Evolutionary conservation across 2,888 invertebrate genomes (phyloP).

Genomic region (Trissonchulus sp.): DNA sequence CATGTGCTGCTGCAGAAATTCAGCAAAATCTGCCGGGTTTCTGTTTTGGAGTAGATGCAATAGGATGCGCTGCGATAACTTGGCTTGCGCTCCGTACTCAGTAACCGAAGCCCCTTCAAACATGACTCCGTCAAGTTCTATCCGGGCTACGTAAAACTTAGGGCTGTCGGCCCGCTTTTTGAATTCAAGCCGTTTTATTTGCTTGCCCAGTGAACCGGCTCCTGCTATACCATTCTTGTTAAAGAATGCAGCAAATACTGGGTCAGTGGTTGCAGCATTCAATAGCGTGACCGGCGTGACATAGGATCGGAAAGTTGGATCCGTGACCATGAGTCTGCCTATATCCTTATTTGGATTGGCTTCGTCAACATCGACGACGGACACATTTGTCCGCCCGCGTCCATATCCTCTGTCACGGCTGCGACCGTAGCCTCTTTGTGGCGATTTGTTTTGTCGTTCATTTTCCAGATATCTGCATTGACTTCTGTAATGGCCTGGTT

Average conservation of each 20-base stretch:
- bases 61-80: neutral
- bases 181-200: conserved; percentile 5
- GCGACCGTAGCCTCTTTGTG: too few species aligned
- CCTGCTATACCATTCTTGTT: conserved; percentile 9
- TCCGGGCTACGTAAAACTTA: neutral
- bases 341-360: too few species aligned
- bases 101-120: neutral
- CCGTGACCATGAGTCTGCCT: too few species aligned
- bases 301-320: too few species aligned
- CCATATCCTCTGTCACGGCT: too few species aligned
- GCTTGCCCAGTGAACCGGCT: neutral
- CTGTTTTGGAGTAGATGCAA: neutral
- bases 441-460: too few species aligned
- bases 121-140: neutral
- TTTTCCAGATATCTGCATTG: too few species aligned
- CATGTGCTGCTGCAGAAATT: neutral
- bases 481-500: too few species aligned
- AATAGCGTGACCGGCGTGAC: too few species aligned
- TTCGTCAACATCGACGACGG: too few species aligned
- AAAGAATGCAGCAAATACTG: neutral
- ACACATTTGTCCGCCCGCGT: too few species aligned
- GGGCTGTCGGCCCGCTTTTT: neutral
- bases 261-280: too few species aligned
- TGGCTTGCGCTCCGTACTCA: neutral
- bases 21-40: neutral